Evolutionary conservation across 1,140 invertebrate genomes (phyloP), one percentile per base, ranked within the genome.

Genomic region (Drosophila nannoptera): DNA sequence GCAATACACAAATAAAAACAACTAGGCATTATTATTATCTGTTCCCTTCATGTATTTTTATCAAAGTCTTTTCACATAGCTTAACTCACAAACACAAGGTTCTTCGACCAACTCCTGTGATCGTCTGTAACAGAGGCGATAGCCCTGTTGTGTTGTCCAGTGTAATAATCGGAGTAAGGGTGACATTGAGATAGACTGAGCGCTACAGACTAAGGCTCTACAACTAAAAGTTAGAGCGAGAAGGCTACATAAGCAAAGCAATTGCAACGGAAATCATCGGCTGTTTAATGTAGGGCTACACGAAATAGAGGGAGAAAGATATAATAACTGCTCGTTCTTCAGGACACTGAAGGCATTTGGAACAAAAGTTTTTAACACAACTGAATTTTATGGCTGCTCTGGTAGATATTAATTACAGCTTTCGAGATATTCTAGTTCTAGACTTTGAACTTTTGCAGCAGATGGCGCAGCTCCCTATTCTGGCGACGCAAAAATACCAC

Each of bases 401-500:
- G 49, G 49, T 31, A 36, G 35, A 46, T 11, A 29, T 46, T 46
- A 46, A 46, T 29, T 5, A 14, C 7, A 43, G 40, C 22, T 38
- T 38, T 6, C 5, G 40, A 14, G 16, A 31, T 11, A 36, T 11
- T 22, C 0, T 8, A 56, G 38, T 11, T 6, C n/a, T 59, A 87
- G 7, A 78, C 78, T 33, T 73, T 77, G 5, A 87, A 88, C 69
- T 87, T 87, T 38, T 88, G 80, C 12, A 92, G 76, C 14, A 92
- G 83, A 68, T 90, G 90, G 50, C 90, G 88, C 29, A 93, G 74
- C 72, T 93, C 92, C 4, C 78, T 62, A 80, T 93, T 93, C 78
- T 92, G 92, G 62, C 80, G 89, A n/a, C 89, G 89, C 12, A 92
- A 60, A 36, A 83, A 88, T 43, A 91, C 84, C 0, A 90, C 91